Base-by-base conservation (phyloP, 2,113 vertebrate species). In the Microcebus griseorufus region DNA sequence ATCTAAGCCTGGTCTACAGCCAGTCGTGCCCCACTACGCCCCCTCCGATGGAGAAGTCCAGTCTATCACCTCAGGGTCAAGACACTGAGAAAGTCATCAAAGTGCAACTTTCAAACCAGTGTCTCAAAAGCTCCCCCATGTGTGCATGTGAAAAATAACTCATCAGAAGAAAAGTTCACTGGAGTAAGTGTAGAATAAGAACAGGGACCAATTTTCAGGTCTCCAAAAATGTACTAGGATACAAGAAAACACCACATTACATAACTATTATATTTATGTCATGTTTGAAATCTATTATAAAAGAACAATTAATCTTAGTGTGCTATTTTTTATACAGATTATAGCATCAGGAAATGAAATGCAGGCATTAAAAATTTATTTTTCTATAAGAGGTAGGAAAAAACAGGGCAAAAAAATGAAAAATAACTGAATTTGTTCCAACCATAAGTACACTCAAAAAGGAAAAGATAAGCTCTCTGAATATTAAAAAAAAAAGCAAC, bases 81-180 rank as follows among this genome's bases (percentile, higher is more conserved):
- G 0, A 4, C 20, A 80, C 75, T 32, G 92, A 48, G 13, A 88
- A 45, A 94, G 53, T 53, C 78, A 90, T 3, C 37, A 10, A 9
- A 82, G 6, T 42, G 0, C 4, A 29, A 86, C 48, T 60, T 86
- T 94, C 73, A 92, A 11, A 95, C 53, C 92, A 85, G 14, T 95
- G 78, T 85, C 95, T 97, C 93, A 98, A 98, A 80, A 97, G 51
- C 65, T 98, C 97, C 92, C 96, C 85, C 76, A 9, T 95, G 90
- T 96, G 97, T 29, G 73, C 81, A 96, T 37, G 86, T 87, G 72
- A 95, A 89, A 93, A 85, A 88, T 73, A 34, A 85, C 91, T 55
- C 80, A 95, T 53, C 0, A 89, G 0, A 95, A 23, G 25, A 65
- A 88, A 51, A 29, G 18, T 67, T 13, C 1, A 9, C 5, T 5